Evolutionary conservation across 23 tunicate genomes (phyloP), one percentile per base, ranked within the genome.

Genomic region (Diplosoma virens): DNA sequence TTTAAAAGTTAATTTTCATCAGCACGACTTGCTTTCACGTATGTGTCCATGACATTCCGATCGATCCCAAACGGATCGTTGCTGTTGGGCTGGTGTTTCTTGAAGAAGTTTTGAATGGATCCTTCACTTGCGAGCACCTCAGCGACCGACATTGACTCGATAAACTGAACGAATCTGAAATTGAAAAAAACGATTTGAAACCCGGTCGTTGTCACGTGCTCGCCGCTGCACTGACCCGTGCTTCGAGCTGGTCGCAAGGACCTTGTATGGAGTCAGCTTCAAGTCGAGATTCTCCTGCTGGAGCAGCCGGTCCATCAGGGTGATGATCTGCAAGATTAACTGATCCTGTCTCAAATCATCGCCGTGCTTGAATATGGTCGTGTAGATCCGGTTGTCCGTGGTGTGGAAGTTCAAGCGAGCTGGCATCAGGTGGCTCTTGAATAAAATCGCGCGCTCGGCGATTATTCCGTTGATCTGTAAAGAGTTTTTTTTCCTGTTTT

Each of bases 331-430:
- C 18, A 95, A 79, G 52, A 95, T 67, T n/a, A 95, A 67, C 59
- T 95, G 99, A 83, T 95, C 99, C 82, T 92, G 97, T 24, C 99
- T 48, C n/a, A 95, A 36, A 66, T 95, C 99, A 67, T 95, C 99
- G n/a, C 99, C 99, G 64, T 89, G 84, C 59, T 95, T 95, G 73
- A 95, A 84, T 28, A 95, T 75, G 2, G 94, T 83, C 21, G 87
- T 84, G 70, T 92, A 92, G 2, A 37, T 26, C 30, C 54, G 69
- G 17, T 63, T 50, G 59, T 84, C 93, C 18, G 77, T 75, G 0
- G 88, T 79, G 2, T 76, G 68, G 37, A 95, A 95, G 32, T 81
- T 75, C 56, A 95, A 54, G 48, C 76, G 81, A 25, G 99, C 99
- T 6, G 99, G 99, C 99, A 95, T 95, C 47, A 95, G 65, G 50